Percentiles rank a stretch among this genome's conserved stretches.
Evolutionary conservation across 2,888 invertebrate genomes (phyloP).

Genomic region (Epirrita christyi): DNA sequence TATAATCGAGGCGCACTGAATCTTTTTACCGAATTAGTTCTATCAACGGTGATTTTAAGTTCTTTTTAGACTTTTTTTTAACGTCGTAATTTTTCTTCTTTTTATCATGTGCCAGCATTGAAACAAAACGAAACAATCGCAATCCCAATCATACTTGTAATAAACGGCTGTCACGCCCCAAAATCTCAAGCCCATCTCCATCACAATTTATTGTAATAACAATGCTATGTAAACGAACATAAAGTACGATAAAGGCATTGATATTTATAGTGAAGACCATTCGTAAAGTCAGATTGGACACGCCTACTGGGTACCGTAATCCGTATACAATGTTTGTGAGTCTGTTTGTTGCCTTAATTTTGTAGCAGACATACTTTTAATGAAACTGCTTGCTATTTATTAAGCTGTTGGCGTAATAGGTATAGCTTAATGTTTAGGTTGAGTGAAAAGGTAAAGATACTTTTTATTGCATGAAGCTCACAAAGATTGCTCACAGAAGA

Average conservation of each 20-base stretch:
- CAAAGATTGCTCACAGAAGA: too few species aligned
- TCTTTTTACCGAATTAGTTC: too few species aligned
- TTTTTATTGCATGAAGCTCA: too few species aligned
- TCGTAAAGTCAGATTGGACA: conserved; percentile 35
- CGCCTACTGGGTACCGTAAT: conserved; percentile 36
- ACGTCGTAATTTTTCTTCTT: too few species aligned
- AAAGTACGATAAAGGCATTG: conserved; percentile 36
- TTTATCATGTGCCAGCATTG: neutral
- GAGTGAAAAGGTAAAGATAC: too few species aligned
- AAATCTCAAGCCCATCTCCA: conserved; percentile 13
- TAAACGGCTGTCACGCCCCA: conserved; percentile 13
- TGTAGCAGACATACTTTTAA: too few species aligned
- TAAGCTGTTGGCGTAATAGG: too few species aligned
- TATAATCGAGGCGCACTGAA: too few species aligned
- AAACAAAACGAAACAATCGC: neutral
- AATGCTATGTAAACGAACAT: conserved; percentile 38
- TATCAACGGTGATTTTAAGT: too few species aligned
- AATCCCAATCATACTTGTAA: conserved; percentile 2
- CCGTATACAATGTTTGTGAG: conserved; percentile 19
- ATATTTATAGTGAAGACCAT: conserved; percentile 36
- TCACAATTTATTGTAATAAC: conserved; percentile 37
- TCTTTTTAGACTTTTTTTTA: too few species aligned
- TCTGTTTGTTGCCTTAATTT: conserved; percentile 20
- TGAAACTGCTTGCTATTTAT: too few species aligned
- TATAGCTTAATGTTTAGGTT: too few species aligned